Percentiles rank a stretch among this genome's conserved stretches.
These are phyloP conservation scores for Parelbella ahira DNA, from an alignment of 2,888 invertebrate genomes.

Conservation along the genomic window DNA sequence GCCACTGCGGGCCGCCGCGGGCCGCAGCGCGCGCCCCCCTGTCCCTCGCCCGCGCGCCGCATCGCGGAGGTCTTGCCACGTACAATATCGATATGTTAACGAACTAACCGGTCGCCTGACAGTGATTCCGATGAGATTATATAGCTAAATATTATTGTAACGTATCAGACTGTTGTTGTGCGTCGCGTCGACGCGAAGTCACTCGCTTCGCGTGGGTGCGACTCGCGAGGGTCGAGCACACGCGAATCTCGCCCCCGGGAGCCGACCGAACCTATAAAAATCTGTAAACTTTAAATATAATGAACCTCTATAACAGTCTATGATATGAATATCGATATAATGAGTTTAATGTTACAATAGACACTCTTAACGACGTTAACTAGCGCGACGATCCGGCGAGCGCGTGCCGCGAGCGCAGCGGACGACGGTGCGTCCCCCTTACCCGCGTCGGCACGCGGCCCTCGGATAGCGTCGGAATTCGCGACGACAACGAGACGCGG, in stretches of 20 bases:
- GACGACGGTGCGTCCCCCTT: neutral
- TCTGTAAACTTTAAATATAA: slow-evolving; percentile 25
- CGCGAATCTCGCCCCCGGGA: slow-evolving; percentile 19
- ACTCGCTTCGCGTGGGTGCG: slow-evolving; percentile 10
- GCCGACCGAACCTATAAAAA: slow-evolving; percentile 18
- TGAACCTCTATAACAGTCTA: slow-evolving; percentile 24
- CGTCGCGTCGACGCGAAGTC: slow-evolving; percentile 8
- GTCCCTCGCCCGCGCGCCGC: slow-evolving; percentile 10
- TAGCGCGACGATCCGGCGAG: slow-evolving; percentile 12
- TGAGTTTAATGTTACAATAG: slow-evolving; percentile 21
- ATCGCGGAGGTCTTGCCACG: too few species aligned
- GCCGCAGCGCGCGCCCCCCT: slow-evolving; percentile 23
- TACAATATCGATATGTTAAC: too few species aligned
- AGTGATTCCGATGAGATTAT: slow-evolving; percentile 7
- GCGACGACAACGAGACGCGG: slow-evolving; percentile 11
- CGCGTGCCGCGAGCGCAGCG: neutral
- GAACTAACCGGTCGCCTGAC: too few species aligned
- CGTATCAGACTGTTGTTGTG: slow-evolving; percentile 16
- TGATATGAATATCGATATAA: slow-evolving; percentile 24
- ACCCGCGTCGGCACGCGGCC: neutral
- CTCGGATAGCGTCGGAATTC: slow-evolving; percentile 5
- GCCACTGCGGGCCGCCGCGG: slow-evolving; percentile 26
- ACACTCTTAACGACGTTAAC: slow-evolving; percentile 17
- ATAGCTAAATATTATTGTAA: slow-evolving; percentile 26
- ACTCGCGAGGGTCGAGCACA: slow-evolving; percentile 14